phyloP scores from a whole-genome alignment of 2,888 invertebrate genomes.

The Dicycla oo region DNA sequence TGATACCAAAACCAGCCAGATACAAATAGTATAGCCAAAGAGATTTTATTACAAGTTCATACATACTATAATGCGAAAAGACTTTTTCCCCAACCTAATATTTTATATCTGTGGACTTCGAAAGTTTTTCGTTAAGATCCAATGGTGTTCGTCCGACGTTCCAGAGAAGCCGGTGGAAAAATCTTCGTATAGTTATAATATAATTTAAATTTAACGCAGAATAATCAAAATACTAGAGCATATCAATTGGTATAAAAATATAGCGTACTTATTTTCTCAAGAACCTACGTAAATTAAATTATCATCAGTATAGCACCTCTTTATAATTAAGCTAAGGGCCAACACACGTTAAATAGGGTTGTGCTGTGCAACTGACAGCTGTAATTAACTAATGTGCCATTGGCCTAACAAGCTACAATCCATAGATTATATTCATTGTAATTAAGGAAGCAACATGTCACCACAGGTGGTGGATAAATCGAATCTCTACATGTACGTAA shows the following conservation, averaged over 20 bases:
- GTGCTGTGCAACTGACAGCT: neutral
- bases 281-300: neutral
- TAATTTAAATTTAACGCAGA: too few species aligned
- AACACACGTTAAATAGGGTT: neutral
- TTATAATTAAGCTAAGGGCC: neutral
- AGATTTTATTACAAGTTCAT: too few species aligned
- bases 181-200: neutral
- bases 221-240: too few species aligned
- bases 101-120: too few species aligned
- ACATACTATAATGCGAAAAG: too few species aligned
- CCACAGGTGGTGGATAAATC: conserved; percentile 52
- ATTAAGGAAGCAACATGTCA: conserved; percentile 52
- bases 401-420: neutral
- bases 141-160: too few species aligned
- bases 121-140: too few species aligned
- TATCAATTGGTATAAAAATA: too few species aligned
- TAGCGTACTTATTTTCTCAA: conserved; percentile 10
- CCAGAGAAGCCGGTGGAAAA: neutral
- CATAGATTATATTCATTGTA: conserved; percentile 44
- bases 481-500: conserved; percentile 60
- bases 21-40: too few species aligned
- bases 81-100: too few species aligned
- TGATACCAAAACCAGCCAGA: too few species aligned
- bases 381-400: neutral
- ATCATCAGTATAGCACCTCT: neutral